Evolutionary conservation across 2,888 invertebrate species (phyloP), one percentile per base, ranked within the genome.

Genomic region (Cerastis leucographa): DNA sequence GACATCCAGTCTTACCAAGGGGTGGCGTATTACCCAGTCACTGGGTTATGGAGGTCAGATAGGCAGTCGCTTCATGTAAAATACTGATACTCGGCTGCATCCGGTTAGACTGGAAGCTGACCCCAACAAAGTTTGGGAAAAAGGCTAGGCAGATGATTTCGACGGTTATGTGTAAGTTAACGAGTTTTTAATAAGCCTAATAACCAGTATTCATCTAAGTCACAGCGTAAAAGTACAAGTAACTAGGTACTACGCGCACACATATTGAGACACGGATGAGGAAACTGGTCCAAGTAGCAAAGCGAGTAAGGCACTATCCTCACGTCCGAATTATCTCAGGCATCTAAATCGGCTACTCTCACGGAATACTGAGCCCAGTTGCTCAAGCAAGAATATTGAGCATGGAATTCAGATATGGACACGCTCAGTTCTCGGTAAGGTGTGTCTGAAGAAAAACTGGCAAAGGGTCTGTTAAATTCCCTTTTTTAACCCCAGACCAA

Each of bases 251-350:
- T 51, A 71, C 6, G 42, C 42, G 42, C 4, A 22, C 51, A 74
- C 66, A 77, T 17, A 72, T 85, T 83, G 71, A 77, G 78, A 61
- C 82, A 85, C 29, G 77, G 59, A 81, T 85, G 76, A 65, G 69
- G 85, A 81, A 83, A 83, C 85, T 72, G 72, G 85, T 72, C n/a
- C 71, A 67, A 74, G 66, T 65, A 51, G 54, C 40, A 11, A 40
- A 74, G 56, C 71, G 17, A 46, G 81, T 80, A 68, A 59, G 46
- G 67, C 67, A 65, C 64, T 73, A 81, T 85, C 78, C 82, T 76
- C 69, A 81, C 78, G 54, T 70, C 85, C 74, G 64, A 83, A 85
- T 77, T 77, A 86, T 86, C 86, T 80, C 62, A 67, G 71, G 71
- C 66, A 83, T 86, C 76, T 85, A 82, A 83, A 81, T 70, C 74